Evolutionary conservation across 2,113 vertebrate genomes (phyloP).

Genomic region (Prietella phreatophila): DNA sequence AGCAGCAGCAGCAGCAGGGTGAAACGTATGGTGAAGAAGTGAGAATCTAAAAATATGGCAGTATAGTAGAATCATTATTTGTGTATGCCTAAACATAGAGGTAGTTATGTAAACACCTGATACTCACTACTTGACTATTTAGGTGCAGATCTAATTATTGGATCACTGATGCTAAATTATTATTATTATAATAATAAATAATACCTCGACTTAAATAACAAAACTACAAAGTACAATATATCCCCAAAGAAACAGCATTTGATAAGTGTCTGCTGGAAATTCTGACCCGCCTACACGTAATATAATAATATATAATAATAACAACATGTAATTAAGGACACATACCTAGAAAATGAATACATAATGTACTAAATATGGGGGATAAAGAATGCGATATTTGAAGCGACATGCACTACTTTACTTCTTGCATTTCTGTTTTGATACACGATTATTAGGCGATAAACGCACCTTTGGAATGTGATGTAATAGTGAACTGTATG

Average conservation of each 20-base stretch:
- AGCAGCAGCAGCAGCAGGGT: background rate
- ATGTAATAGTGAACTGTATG: background rate
- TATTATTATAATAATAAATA: background rate
- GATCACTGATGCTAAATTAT: background rate
- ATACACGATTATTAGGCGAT: background rate
- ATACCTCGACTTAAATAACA: background rate
- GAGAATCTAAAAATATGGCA: background rate
- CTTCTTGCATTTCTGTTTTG: background rate
- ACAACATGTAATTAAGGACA: background rate
- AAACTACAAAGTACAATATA: background rate
- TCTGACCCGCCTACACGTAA: background rate
- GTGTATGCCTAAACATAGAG: background rate
- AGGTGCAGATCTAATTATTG: background rate
- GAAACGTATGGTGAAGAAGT: background rate
- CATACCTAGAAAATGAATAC: background rate
- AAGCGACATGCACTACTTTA: background rate
- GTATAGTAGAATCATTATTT: background rate
- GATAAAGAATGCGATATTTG: background rate
- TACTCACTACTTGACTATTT: background rate
- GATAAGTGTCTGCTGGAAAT: background rate
- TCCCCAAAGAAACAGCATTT: background rate
- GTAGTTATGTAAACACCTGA: background rate
- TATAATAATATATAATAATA: too few species aligned
- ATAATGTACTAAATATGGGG: background rate
- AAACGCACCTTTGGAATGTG: background rate